Conservation (phyloP, 2,888 invertebrate species). For the Campaea margaritaria region DNA sequence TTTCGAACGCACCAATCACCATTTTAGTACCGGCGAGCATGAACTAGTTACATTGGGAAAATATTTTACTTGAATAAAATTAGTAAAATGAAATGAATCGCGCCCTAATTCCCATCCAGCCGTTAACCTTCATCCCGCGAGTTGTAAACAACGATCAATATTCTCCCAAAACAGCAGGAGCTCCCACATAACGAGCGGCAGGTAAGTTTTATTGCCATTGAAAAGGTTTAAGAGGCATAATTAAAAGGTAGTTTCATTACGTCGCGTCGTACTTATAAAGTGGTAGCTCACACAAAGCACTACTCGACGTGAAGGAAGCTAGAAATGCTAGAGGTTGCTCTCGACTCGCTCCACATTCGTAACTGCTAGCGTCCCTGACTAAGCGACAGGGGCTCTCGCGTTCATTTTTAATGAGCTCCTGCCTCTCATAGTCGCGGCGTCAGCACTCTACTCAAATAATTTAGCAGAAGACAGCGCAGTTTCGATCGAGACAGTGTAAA, state of each 20-base stretch:
- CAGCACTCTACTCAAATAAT: conserved; percentile 42
- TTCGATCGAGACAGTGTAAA: conserved; percentile 29
- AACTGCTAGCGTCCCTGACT: conserved; percentile 46
- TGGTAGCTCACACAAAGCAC: conserved; percentile 7
- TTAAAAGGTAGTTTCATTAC: conserved; percentile 12
- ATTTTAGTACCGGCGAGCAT: conserved; percentile 21
- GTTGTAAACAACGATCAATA: conserved; percentile 29
- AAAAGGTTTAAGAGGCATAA: conserved; percentile 4
- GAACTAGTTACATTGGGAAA: not conserved
- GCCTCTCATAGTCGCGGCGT: conserved; percentile 37
- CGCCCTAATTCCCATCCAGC: not conserved
- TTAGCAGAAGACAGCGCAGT: conserved; percentile 27
- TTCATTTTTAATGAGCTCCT: conserved; percentile 66
- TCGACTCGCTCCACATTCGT: conserved; percentile 62
- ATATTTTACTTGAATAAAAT: conserved; percentile 6
- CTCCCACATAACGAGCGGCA: conserved; percentile 9
- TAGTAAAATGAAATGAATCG: conserved; percentile 21
- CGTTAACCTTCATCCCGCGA: conserved; percentile 20
- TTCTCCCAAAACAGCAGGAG: conserved; percentile 19
- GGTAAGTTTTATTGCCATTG: conserved; percentile 18
- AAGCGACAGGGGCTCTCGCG: conserved; percentile 51
- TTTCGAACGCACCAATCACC: conserved; percentile 34
- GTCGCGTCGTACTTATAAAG: not conserved
- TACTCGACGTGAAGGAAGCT: conserved; percentile 36
- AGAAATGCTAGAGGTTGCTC: conserved; percentile 52